Percentiles rank a stretch among this genome's conserved stretches.
Evolutionary conservation across 2,797 vertebrate genomes (phyloP).

Genomic region (Trachurus trachurus): DNA sequence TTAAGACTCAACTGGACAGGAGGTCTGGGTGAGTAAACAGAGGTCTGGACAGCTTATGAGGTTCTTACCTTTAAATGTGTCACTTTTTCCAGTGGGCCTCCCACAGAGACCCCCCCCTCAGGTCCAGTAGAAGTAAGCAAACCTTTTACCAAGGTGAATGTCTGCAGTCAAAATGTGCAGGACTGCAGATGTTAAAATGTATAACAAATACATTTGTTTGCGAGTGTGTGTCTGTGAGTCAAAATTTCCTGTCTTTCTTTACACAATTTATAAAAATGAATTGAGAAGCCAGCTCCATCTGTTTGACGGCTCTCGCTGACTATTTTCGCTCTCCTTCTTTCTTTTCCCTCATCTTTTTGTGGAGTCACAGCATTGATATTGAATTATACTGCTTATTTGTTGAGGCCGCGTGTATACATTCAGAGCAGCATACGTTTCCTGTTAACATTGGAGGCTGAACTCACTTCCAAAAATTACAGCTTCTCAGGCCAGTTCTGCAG

Average conservation of each 20-base stretch:
- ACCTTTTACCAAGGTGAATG: slow-evolving; percentile 31
- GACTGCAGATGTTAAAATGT: slow-evolving; percentile 42
- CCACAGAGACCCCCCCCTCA: slow-evolving; percentile 69
- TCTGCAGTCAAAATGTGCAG: slow-evolving; percentile 37
- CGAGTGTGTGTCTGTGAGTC: slow-evolving; percentile 39
- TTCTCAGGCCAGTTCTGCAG: slow-evolving; percentile 74
- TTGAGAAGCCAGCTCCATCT: slow-evolving; percentile 40
- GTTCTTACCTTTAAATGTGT: slow-evolving; percentile 76
- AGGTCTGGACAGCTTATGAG: slow-evolving; percentile 71
- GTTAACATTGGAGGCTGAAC: slow-evolving; percentile 78
- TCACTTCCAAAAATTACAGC: slow-evolving; percentile 78
- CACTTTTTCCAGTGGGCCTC: slow-evolving; percentile 80
- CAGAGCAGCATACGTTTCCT: slow-evolving; percentile 79
- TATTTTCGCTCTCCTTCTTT: slow-evolving; percentile 36
- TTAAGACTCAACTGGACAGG: slow-evolving; percentile 64
- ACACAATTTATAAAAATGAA: slow-evolving; percentile 57
- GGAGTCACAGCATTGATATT: slow-evolving; percentile 75
- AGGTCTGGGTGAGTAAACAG: slow-evolving; percentile 65
- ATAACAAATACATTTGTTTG: slow-evolving; percentile 60
- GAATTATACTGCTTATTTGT: slow-evolving; percentile 82
- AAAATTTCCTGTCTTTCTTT: slow-evolving; percentile 44
- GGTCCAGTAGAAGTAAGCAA: slow-evolving; percentile 52
- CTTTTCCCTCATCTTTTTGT: slow-evolving; percentile 40
- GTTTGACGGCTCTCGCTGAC: slow-evolving; percentile 29
- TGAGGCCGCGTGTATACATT: slow-evolving; percentile 80